Base-by-base conservation (phyloP, 64 coral and sea anemone species). In the Astreopora myriophthalma region DNA sequence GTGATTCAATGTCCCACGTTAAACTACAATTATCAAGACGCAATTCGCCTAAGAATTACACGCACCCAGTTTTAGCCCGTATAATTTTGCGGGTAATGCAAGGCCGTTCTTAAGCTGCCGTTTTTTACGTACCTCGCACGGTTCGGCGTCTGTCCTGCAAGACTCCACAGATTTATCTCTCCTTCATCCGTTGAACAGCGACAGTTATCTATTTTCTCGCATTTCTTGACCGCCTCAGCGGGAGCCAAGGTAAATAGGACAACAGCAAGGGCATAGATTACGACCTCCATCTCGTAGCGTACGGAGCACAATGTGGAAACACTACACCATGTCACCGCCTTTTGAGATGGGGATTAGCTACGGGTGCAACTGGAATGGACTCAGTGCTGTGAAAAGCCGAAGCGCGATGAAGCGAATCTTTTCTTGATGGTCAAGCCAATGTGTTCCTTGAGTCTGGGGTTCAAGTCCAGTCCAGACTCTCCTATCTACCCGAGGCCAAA, bases 81-180 rank as follows among this genome's bases (percentile, higher is more conserved):
- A n/a, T n/a, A n/a, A n/a, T n/a, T n/a, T n/a, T n/a, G n/a, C n/a
- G n/a, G n/a, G n/a, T n/a, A n/a, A n/a, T n/a, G n/a, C n/a, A n/a
- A n/a, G n/a, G n/a, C n/a, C n/a, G n/a, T n/a, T n/a, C n/a, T n/a
- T n/a, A n/a, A n/a, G n/a, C 11, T 44, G 40, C 40, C 40, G 40
- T 44, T 14, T 13, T 0, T 26, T 64, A 4, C 52, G 9, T 73
- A 73, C 70, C 70, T 73, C 34, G 70, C 28, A 5, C 17, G 70
- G 3, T 73, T 73, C 29, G 70, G 70, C 17, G 32, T 37, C 19
- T 31, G 70, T 22, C 94, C 74, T 33, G 91, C 91, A 85, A 96
- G 85, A 76, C 90, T 96, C 94, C 94, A 92, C 16, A 96, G 33
- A 61, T 93, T 96, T 16, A 96, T 93, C 30, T 89, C 94, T 74